Conservation (phyloP, 2,888 invertebrate genomes). For the Tuta absoluta region DNA sequence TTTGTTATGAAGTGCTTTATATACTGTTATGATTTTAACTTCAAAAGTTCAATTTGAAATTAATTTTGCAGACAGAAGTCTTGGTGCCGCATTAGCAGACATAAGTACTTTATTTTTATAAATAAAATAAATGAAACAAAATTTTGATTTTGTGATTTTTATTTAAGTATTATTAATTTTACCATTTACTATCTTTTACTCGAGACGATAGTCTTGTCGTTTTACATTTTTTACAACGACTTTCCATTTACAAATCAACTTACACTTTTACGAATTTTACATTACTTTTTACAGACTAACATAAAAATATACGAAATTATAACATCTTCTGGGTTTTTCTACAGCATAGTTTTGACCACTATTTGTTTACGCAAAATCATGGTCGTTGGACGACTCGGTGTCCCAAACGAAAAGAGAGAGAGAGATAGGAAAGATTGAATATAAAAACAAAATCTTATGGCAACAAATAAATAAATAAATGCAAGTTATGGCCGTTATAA, state of each 20-base stretch:
- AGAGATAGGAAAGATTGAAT: too few species aligned
- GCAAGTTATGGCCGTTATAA: slow-evolving; percentile 38
- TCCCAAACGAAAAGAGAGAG: too few species aligned
- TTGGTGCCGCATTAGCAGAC: too few species aligned
- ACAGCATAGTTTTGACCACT: background rate
- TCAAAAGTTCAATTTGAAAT: too few species aligned
- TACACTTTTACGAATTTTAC: slow-evolving; percentile 47
- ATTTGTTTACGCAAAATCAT: too few species aligned
- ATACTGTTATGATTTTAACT: background rate
- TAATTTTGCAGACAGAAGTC: too few species aligned
- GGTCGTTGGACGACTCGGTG: too few species aligned
- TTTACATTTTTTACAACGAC: slow-evolving; percentile 49
- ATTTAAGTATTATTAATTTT: slow-evolving; percentile 52
- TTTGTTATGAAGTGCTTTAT: background rate
- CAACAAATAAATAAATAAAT: slow-evolving; percentile 46
- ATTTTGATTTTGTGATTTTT: slow-evolving; percentile 52
- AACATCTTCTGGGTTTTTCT: background rate
- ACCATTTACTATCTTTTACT: slow-evolving; percentile 51
- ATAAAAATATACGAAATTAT: background rate
- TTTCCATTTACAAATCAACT: slow-evolving; percentile 46
- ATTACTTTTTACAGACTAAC: slow-evolving; percentile 33
- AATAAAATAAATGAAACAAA: slow-evolving; percentile 35
- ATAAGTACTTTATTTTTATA: too few species aligned
- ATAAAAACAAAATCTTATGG: slow-evolving; percentile 37
- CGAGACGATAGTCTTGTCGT: slow-evolving; percentile 48